Base-by-base conservation (phyloP, 2,113 vertebrate species). In the Chloroceryle aenea region DNA sequence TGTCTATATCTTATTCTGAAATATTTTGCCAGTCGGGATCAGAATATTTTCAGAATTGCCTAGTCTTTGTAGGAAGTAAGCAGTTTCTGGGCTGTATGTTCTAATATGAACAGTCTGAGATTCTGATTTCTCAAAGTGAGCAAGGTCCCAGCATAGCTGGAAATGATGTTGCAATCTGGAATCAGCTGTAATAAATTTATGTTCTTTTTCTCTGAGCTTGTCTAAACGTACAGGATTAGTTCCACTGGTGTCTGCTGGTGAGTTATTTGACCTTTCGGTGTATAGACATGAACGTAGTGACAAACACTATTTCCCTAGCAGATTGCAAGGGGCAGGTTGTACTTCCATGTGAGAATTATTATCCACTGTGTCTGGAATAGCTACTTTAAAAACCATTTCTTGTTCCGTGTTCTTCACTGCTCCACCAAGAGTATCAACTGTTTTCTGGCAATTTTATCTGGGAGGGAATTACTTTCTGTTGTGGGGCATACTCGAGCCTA, bases 361-460 rank as follows among this genome's bases (percentile, higher is more conserved):
- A 26, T 18, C n/a, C 43, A 30, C 62, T 4, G 1, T 2, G 6
- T 62, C 8, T 4, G 23, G 13, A 4, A 1, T 26, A 19, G 62
- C 43, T 72, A 3, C 26, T 15, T 30, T 2, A 58, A 32, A 27
- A 76, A 26, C 47, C 38, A 6, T 22, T 34, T 66, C 30, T 26
- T 27, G 21, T 19, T 73, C 40, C 2, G 12, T 61, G 66, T 71
- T 69, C 56, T 72, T 73, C 30, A 3, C 77, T 68, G 64, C 29
- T 63, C 43, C 23, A 2, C 15, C n/a, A 72, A 30, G 56, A 55
- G 61, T 68, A 14, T 90, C 52, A 50, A 8, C 75, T 85, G 67
- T 74, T 96, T 85, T 93, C 92, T 96, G 95, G 63, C n/a, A 7
- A 38, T 96, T 66, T 85, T 96, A 68, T 86, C 88, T 12, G 47